Evolutionary conservation across 2,888 invertebrate genomes (phyloP), one percentile per base, ranked within the genome.

Genomic region (Ichneumoninae sp.): DNA sequence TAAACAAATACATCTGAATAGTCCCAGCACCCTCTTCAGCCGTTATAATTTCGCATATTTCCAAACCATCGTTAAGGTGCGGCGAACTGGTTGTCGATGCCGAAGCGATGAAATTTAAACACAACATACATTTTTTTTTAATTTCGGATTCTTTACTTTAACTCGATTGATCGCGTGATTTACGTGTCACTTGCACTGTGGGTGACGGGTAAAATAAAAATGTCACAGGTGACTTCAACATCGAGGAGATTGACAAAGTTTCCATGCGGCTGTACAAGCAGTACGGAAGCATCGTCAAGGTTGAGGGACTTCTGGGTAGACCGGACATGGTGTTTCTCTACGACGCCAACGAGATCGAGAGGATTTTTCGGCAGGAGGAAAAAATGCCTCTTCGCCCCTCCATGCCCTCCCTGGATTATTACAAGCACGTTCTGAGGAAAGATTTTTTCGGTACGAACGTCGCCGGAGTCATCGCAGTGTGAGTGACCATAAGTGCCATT

Each of bases 321-420:
- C 96, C 97, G 0, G 97, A 97, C 87, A 96, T 97, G 96, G 94
- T 97, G 50, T 97, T 97, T 89, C 94, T 97, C 0, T 97, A 96
- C 89, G 96, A 97, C 88, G 96, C 96, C 0, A 94, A 95, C 36
- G 96, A 96, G 89, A 96, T 97, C 16, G 96, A 97, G 89, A 94
- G 95, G 75, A 95, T 97, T 0, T 96, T 96, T 88, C 93, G 96
- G 16, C 95, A 95, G 33, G 97, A 97, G 92, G 97, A 96, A 86
- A 93, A 93, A 1, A 94, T 96, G 90, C 97, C 97, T 0, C 95
- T 96, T 86, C 95, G 97, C 79, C 97, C 97, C 0, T 96, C 96
- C 0, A 97, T 97, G 97, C 96, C 97, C 0, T 96, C 96, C 0
- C 93, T 97, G 66, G 95, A 96, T 91, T 96, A 96, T 88, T 97